Percentiles rank a stretch among this genome's conserved stretches.
Conservation (phyloP, 92 coral and sea anemone genomes). For the Nematostella vectensis region DNA sequence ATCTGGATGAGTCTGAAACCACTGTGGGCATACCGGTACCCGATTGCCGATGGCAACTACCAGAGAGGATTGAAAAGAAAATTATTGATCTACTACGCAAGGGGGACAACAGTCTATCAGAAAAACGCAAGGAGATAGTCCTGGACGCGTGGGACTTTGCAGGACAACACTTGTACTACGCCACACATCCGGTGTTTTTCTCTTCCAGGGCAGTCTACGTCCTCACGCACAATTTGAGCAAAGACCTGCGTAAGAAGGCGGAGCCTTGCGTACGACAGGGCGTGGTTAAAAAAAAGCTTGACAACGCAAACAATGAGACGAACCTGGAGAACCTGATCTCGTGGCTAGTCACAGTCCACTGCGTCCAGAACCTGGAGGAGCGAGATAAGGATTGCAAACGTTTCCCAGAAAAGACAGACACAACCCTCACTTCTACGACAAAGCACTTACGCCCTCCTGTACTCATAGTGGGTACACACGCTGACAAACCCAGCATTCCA, state of each 20-base stretch:
- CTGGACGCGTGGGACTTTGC: conserved; percentile 77
- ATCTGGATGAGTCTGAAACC: too few relatives aligned
- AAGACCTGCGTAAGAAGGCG: conserved; percentile 48
- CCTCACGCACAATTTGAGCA: conserved; percentile 62
- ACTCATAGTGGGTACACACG: conserved; percentile 1
- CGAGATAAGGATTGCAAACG: neutral
- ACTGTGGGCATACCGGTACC: too few relatives aligned
- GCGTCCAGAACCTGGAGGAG: conserved; percentile 19
- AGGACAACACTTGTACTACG: conserved; percentile 78
- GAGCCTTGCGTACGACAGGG: conserved; percentile 86
- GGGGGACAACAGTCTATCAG: too few relatives aligned
- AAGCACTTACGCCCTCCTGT: conserved; percentile 14
- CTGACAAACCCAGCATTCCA: neutral
- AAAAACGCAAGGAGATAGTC: conserved; percentile 42
- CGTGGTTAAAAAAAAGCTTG: conserved; percentile 44
- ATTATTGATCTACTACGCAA: too few relatives aligned
- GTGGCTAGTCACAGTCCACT: conserved; percentile 71
- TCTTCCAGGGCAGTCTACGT: conserved; percentile 67
- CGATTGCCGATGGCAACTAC: too few relatives aligned
- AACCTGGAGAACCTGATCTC: conserved; percentile 67
- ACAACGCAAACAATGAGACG: conserved; percentile 54
- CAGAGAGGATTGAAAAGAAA: too few relatives aligned
- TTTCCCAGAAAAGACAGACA: neutral
- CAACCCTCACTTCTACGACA: neutral
- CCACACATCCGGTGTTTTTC: conserved; percentile 76